phyloP scores from a whole-genome alignment of 1,140 invertebrate genomes.

The Rhizoglyphus robini region DNA sequence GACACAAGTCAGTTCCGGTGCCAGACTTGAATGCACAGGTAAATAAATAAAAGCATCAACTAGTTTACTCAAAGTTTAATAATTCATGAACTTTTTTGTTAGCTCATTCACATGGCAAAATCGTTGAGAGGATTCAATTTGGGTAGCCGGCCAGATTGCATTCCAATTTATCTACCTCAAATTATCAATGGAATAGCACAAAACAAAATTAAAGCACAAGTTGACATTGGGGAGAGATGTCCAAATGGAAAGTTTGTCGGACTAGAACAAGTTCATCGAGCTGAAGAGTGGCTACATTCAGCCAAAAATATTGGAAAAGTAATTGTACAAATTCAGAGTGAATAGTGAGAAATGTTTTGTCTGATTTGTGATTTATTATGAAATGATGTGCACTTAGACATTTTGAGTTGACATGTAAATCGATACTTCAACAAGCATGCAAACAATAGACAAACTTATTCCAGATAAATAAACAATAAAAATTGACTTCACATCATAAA shows the following conservation, averaged over 20 bases:
- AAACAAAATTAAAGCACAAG: not conserved
- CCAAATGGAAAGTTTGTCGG: not conserved
- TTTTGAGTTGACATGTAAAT: no score
- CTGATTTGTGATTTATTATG: no score
- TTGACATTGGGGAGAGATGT: not conserved
- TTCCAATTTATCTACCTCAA: not conserved
- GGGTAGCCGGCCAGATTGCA: not conserved
- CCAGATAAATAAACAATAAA: no score
- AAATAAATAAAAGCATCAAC: not conserved
- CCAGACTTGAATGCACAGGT: not conserved
- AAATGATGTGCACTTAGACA: no score
- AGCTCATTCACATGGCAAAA: not conserved
- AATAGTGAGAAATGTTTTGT: no score
- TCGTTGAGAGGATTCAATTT: slow-evolving; percentile 4
- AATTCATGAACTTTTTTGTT: not conserved
- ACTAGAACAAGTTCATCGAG: not conserved
- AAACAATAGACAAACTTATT: no score
- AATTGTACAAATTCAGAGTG: slow-evolving; percentile 13
- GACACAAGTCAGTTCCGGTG: not conserved
- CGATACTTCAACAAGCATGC: no score
- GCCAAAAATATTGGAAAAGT: slow-evolving; percentile 12
- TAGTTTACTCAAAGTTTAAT: not conserved
- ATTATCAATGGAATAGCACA: not conserved
- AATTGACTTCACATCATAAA: no score
- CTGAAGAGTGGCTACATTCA: not conserved